Percentiles rank a stretch among this genome's conserved stretches.
Evolutionary conservation across 2,797 vertebrate species (phyloP).

Genomic region (Calcarius lapponicus): DNA sequence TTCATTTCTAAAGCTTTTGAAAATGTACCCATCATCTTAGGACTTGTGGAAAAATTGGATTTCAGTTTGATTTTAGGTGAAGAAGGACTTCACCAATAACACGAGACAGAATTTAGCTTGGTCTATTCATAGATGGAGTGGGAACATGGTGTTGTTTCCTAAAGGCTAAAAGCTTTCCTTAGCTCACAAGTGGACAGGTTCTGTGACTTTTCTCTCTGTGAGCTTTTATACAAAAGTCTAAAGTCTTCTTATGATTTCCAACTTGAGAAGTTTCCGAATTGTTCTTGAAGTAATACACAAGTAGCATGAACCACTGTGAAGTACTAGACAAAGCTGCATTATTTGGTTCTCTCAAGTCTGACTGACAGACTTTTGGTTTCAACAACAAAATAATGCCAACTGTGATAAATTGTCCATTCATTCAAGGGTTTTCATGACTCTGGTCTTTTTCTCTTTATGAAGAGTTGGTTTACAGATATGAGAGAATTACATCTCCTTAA

Average conservation of each 20-base stretch:
- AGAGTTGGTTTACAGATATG: not conserved
- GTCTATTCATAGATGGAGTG: not conserved
- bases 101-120: not conserved
- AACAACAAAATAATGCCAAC: slow-evolving; percentile 15
- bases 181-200: not conserved
- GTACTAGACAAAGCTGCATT: slow-evolving; percentile 14
- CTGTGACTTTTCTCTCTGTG: not conserved
- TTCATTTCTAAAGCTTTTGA: not conserved
- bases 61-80: not conserved
- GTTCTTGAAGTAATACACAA: not conserved
- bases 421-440: not conserved
- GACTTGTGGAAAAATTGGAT: not conserved
- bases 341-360: slow-evolving; percentile 24
- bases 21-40: not conserved
- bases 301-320: not conserved
- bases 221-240: not conserved
- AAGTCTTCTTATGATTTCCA: not conserved
- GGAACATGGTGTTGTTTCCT: not conserved
- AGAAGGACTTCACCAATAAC: not conserved
- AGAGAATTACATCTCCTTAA: not conserved
- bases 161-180: not conserved
- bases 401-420: slow-evolving; percentile 4
- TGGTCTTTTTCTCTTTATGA: not conserved
- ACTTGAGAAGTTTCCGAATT: not conserved
- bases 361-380: slow-evolving; percentile 24